Percentiles rank a stretch among this genome's conserved stretches.
Evolutionary conservation across 2,113 vertebrate genomes (phyloP).

Genomic region (Notechis scutatus): DNA sequence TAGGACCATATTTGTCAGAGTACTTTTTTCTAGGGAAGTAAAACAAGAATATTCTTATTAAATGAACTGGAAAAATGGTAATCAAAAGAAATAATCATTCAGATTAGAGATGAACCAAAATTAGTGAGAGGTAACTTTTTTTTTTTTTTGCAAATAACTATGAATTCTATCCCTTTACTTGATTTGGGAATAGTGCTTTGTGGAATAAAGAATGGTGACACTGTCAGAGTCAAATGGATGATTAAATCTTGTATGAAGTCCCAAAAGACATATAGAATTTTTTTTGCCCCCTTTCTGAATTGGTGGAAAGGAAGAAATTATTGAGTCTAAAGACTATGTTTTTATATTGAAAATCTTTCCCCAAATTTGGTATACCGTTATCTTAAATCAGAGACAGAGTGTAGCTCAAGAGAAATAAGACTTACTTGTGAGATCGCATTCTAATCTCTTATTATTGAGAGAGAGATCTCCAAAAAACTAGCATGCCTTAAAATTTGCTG

Average conservation of each 20-base stretch:
- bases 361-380: neutral
- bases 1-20: neutral
- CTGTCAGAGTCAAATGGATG: neutral
- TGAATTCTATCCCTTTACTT: neutral
- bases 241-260: neutral
- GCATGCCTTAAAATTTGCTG: neutral
- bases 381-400: neutral
- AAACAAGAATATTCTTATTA: constrained; percentile 21
- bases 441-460: neutral
- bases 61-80: constrained; percentile 13
- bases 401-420: neutral
- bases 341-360: neutral
- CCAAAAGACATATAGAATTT: neutral
- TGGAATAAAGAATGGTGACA: neutral
- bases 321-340: neutral
- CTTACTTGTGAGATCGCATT: neutral
- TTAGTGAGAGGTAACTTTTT: neutral
- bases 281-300: neutral
- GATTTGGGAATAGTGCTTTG: neutral
- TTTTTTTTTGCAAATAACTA: neutral
- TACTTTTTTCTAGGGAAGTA: neutral
- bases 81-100: neutral
- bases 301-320: neutral
- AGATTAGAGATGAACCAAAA: neutral
- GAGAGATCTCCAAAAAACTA: neutral